Conservation (phyloP, 2,797 vertebrate species). For the Coreius guichenoti region DNA sequence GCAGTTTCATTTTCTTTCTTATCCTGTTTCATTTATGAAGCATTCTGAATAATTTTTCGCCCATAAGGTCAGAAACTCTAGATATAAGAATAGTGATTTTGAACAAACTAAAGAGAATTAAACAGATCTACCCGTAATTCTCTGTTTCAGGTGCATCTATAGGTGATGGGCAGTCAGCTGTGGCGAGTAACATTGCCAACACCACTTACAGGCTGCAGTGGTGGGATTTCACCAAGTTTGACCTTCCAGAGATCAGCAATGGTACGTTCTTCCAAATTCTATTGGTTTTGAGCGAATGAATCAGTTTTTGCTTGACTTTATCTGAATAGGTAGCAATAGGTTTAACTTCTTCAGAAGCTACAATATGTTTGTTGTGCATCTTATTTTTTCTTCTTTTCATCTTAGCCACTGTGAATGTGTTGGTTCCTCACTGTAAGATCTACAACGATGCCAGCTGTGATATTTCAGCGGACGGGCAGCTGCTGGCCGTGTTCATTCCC, state of each 20-base stretch:
- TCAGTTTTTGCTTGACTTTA: neutral
- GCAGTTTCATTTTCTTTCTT: neutral
- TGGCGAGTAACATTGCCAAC: slow-evolving; percentile 99
- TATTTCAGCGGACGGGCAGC: slow-evolving; percentile 96
- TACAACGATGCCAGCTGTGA: slow-evolving; percentile 99
- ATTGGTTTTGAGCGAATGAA: neutral
- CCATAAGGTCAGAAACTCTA: neutral
- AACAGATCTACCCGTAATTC: neutral
- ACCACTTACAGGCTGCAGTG: slow-evolving; percentile 98
- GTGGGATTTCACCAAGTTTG: slow-evolving; percentile 99
- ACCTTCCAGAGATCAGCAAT: slow-evolving; percentile 98
- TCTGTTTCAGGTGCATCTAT: slow-evolving; percentile 89
- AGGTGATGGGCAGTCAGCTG: slow-evolving; percentile 96
- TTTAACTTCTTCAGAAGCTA: neutral
- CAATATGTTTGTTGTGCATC: neutral
- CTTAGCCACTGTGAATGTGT: slow-evolving; percentile 92
- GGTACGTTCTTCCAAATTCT: slow-evolving; percentile 76
- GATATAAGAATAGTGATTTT: neutral
- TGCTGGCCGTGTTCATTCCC: slow-evolving; percentile 96
- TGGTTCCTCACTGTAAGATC: slow-evolving; percentile 99
- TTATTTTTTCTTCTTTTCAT: neutral
- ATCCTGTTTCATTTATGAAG: neutral
- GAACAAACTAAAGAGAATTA: neutral
- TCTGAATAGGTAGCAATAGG: neutral
- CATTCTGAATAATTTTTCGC: neutral